Percentiles rank a stretch among this genome's conserved stretches.
Conservation (phyloP, 2,888 invertebrate species). For the Camptogramma bilineatum region DNA sequence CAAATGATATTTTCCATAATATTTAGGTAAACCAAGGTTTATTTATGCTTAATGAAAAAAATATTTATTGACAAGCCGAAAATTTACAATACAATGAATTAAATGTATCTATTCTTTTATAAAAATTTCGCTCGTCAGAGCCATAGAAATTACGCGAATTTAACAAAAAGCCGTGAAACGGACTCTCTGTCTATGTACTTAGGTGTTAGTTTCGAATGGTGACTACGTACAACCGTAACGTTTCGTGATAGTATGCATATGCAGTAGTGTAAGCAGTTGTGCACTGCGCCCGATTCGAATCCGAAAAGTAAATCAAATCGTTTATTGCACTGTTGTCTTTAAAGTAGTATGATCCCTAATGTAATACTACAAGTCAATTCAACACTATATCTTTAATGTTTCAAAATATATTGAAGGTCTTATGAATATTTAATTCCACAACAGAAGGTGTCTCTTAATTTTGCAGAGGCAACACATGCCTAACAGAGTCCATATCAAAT, state of each 20-base stretch:
- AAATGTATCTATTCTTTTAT: conserved; percentile 16
- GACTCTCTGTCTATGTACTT: conserved; percentile 28
- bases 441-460: no score
- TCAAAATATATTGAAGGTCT: no score
- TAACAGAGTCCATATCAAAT: no score
- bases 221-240: conserved; percentile 26
- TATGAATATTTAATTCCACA: no score
- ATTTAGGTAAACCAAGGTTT: neutral
- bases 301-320: neutral
- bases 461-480: no score
- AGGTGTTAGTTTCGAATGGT: conserved; percentile 28
- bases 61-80: conserved; percentile 8
- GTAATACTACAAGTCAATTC: no score
- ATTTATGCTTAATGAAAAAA: conserved; percentile 3
- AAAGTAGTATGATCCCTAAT: no score
- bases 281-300: neutral
- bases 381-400: no score
- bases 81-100: conserved; percentile 12
- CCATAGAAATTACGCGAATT: conserved; percentile 27
- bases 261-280: neutral
- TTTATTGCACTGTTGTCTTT: no score
- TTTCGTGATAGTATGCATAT: conserved; percentile 54
- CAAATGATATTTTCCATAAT: neutral
- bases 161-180: conserved; percentile 31
- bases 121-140: conserved; percentile 20